Conservation (phyloP, 1,140 invertebrate genomes). For the Sinonovacula constricta region DNA sequence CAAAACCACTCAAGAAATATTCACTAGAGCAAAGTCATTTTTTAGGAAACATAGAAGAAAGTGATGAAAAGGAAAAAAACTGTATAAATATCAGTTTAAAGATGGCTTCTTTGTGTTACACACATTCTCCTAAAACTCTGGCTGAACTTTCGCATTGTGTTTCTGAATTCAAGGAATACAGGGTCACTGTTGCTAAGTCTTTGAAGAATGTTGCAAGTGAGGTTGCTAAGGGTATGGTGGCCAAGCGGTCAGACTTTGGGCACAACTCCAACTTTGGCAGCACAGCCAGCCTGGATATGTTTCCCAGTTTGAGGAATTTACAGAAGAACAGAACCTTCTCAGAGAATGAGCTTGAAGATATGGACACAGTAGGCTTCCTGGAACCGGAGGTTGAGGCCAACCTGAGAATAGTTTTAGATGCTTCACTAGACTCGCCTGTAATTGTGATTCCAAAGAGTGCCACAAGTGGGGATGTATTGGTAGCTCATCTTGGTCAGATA, state of each 20-base stretch:
- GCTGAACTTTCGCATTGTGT: slow-evolving; percentile 90
- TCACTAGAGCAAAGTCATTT: background rate
- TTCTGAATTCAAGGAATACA: slow-evolving; percentile 85
- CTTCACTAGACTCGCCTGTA: slow-evolving; percentile 93
- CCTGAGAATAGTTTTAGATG: slow-evolving; percentile 79
- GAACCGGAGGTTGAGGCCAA: slow-evolving; percentile 30
- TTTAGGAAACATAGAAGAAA: slow-evolving; percentile 11
- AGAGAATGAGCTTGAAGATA: slow-evolving; percentile 10
- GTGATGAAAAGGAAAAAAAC: too few species aligned
- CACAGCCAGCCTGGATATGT: slow-evolving; percentile 44
- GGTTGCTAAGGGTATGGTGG: slow-evolving; percentile 93
- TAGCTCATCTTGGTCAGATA: slow-evolving; percentile 96
- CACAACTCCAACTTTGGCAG: slow-evolving; percentile 44
- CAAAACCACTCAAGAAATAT: slow-evolving; percentile 23
- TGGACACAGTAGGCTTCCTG: slow-evolving; percentile 24
- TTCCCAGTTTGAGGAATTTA: slow-evolving; percentile 6
- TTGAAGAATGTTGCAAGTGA: slow-evolving; percentile 94
- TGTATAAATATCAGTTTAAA: slow-evolving; percentile 80
- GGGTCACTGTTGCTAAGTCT: slow-evolving; percentile 86
- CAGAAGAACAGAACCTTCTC: slow-evolving; percentile 39
- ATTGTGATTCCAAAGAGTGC: slow-evolving; percentile 89
- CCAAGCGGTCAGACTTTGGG: slow-evolving; percentile 44
- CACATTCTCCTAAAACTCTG: slow-evolving; percentile 91
- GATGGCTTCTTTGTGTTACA: slow-evolving; percentile 96
- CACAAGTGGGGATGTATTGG: slow-evolving; percentile 90